A percentile compares a stretch with the other conserved stretches of the same genome.
Evolutionary conservation across 2,888 invertebrate genomes (phyloP).

Genomic region (Andrena bicolor): DNA sequence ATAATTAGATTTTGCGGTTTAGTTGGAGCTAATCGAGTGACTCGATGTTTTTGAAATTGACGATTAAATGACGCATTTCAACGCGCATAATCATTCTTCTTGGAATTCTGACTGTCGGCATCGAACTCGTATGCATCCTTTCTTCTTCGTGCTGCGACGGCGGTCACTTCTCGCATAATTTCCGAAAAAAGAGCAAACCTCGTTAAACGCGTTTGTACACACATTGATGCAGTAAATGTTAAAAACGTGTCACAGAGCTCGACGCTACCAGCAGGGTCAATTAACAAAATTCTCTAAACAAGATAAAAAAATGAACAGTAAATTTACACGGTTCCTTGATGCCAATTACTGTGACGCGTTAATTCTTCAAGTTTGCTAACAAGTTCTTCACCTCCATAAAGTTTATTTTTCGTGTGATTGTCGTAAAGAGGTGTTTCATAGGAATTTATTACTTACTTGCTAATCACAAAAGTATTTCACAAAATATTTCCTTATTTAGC

Average conservation of each 20-base stretch:
- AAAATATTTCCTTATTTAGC: neutral
- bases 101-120: constrained; percentile 27
- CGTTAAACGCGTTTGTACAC: constrained; percentile 36
- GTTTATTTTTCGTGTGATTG: neutral
- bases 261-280: constrained; percentile 28
- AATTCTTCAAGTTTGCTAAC: constrained; percentile 20
- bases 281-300: constrained; percentile 1
- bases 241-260: constrained; percentile 14
- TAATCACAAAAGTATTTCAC: neutral
- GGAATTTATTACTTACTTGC: neutral
- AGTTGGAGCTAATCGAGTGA: constrained; percentile 15
- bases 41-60: constrained; percentile 3
- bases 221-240: constrained; percentile 7
- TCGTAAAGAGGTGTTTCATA: neutral
- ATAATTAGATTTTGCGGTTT: neutral
- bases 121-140: neutral
- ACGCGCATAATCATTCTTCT: constrained; percentile 41
- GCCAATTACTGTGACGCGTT: constrained; percentile 27
- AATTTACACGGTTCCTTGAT: constrained; percentile 18
- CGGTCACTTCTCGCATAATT: constrained; percentile 28
- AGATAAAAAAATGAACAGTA: neutral
- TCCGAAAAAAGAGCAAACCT: constrained; percentile 22
- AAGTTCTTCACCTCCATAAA: constrained; percentile 2
- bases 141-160: constrained; percentile 19
- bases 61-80: constrained; percentile 28